phyloP scores from a whole-genome alignment of 2,797 vertebrate genomes.

The Poecilia velifera region DNA sequence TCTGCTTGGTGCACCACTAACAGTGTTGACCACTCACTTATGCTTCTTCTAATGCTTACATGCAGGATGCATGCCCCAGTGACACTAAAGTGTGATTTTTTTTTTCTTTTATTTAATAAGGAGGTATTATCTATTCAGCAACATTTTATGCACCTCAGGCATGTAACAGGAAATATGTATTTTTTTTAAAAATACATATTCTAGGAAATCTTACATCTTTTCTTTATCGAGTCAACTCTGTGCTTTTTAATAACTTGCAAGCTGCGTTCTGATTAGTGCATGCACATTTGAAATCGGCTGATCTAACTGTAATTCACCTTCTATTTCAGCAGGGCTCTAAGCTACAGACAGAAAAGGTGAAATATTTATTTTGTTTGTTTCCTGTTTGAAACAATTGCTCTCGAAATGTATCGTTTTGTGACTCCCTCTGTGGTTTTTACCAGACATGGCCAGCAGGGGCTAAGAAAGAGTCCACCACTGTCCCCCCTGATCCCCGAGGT shows the following conservation, averaged over 20 bases:
- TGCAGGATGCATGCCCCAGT: neutral
- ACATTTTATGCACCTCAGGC: neutral
- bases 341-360: constrained; percentile 68
- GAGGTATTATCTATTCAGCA: neutral
- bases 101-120: neutral
- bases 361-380: neutral
- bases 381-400: neutral
- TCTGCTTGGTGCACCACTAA: constrained; percentile 11
- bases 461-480: constrained; percentile 62
- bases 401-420: neutral
- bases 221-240: neutral
- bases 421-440: neutral
- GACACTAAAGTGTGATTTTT: neutral
- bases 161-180: neutral
- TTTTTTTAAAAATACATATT: neutral
- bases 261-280: neutral
- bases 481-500: constrained; percentile 74
- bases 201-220: neutral
- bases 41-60: neutral
- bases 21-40: neutral
- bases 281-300: neutral
- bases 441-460: constrained; percentile 66
- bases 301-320: constrained; percentile 11
- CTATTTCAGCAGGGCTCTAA: constrained; percentile 61
- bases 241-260: neutral